These are phyloP conservation scores for Tauraco hartlaubi DNA, from an alignment of 2,797 vertebrate species.

Conservation along the genomic window DNA sequence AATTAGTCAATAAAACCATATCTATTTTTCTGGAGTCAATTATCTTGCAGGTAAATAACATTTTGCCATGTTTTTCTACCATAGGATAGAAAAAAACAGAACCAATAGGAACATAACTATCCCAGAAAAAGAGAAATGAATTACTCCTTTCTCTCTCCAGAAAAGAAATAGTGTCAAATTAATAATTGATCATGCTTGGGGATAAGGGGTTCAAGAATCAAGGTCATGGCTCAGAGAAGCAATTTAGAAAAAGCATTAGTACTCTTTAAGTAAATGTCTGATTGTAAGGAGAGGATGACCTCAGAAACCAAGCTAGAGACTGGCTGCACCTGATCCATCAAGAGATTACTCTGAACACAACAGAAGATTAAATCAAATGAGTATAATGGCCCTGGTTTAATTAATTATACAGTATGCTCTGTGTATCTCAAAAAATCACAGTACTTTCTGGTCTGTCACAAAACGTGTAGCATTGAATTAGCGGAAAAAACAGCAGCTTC, in stretches of 20 bases:
- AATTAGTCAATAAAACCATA: background rate
- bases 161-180: background rate
- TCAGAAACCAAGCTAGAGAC: background rate
- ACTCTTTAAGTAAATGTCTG: background rate
- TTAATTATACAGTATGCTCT: background rate
- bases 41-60: background rate
- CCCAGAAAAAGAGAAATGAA: background rate
- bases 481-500: background rate
- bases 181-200: constrained; percentile 1
- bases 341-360: background rate
- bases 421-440: background rate
- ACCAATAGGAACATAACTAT: background rate
- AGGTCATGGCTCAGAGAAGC: background rate
- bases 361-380: background rate
- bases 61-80: background rate
- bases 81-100: background rate
- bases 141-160: background rate
- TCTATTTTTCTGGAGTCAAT: background rate
- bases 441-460: background rate
- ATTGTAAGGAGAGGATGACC: background rate
- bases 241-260: constrained; percentile 7
- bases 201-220: background rate
- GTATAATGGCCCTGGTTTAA: background rate
- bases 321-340: background rate
- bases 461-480: background rate